Evolutionary conservation across 1,140 invertebrate species (phyloP).

Genomic region (Lanistes nyassanus): DNA sequence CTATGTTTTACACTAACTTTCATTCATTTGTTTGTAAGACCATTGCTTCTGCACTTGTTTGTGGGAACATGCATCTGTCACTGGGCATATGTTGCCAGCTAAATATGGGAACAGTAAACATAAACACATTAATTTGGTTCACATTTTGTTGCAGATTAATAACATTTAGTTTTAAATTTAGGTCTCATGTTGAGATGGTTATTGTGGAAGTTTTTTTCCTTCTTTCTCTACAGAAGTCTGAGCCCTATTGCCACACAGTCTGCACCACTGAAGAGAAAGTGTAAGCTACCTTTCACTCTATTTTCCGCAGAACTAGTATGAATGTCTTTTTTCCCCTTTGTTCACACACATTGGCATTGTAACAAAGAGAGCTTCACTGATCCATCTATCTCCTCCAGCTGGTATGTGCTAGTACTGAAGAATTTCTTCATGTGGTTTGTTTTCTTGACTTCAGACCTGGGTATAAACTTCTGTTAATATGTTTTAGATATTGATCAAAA

Average conservation of each 20-base stretch:
- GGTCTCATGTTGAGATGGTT: neutral
- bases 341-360: neutral
- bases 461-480: too few species aligned
- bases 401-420: too few species aligned
- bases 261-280: slow-evolving; percentile 56
- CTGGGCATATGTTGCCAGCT: too few species aligned
- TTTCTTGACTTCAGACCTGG: too few species aligned
- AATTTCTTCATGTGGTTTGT: too few species aligned
- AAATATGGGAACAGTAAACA: too few species aligned
- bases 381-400: too few species aligned
- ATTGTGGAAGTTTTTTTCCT: slow-evolving; percentile 11
- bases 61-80: too few species aligned
- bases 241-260: slow-evolving; percentile 55
- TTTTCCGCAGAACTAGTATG: neutral
- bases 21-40: slow-evolving; percentile 1
- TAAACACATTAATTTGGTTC: too few species aligned
- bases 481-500: too few species aligned
- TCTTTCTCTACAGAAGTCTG: slow-evolving; percentile 52
- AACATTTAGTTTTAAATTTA: neutral
- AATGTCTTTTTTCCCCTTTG: neutral
- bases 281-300: slow-evolving; percentile 39
- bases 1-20: neutral
- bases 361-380: too few species aligned
- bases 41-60: neutral
- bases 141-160: too few species aligned